Conservation (phyloP, 92 coral and sea anemone species). For the Palythoa grandis region DNA sequence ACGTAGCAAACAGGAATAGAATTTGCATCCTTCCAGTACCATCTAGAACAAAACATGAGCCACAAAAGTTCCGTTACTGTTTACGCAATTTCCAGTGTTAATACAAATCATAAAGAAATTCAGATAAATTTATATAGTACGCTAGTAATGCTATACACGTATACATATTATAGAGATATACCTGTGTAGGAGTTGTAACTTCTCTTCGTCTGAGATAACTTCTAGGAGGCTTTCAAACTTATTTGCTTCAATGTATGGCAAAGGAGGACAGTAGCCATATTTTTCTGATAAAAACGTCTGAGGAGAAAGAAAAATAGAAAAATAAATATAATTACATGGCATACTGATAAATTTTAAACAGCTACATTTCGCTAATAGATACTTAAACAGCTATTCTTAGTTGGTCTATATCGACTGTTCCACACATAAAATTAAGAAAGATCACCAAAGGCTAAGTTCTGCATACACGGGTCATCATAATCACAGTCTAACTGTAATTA, state of each 20-base stretch:
- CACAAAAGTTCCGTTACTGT: background rate
- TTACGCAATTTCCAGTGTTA: too few species aligned
- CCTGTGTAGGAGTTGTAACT: slow-evolving; percentile 57
- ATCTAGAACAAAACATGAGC: slow-evolving; percentile 35
- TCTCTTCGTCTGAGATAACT: slow-evolving; percentile 55
- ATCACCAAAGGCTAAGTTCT: too few species aligned
- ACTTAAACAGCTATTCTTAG: too few species aligned
- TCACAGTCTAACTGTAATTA: too few species aligned
- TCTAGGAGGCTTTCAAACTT: slow-evolving; percentile 66
- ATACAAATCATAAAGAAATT: too few species aligned
- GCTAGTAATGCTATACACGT: too few species aligned
- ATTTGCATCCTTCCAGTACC: slow-evolving; percentile 79
- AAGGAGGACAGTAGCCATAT: slow-evolving; percentile 84
- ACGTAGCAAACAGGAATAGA: slow-evolving; percentile 72
- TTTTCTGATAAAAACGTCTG: slow-evolving; percentile 81
- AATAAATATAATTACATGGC: background rate
- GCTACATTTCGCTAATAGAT: background rate
- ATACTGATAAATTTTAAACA: background rate
- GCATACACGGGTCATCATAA: too few species aligned
- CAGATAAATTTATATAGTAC: too few species aligned
- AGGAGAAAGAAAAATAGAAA: slow-evolving; percentile 17
- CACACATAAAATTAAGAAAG: too few species aligned
- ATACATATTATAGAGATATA: background rate
- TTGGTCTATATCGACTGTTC: too few species aligned
- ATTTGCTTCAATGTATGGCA: slow-evolving; percentile 61